Evolutionary conservation across 2,888 invertebrate genomes (phyloP).

Genomic region (Conomelus anceps): DNA sequence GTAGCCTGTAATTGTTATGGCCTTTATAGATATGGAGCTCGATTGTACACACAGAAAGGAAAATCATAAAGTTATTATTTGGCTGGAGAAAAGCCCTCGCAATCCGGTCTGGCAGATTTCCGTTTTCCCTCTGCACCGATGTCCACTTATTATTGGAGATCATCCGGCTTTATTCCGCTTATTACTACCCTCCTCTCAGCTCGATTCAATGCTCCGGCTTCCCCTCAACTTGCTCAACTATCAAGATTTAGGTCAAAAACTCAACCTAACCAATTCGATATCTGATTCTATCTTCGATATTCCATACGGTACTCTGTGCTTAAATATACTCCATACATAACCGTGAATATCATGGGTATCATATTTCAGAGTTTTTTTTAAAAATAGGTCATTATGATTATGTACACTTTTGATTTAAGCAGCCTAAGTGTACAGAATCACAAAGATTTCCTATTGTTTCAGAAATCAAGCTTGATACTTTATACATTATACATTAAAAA

Average conservation of each 20-base stretch:
- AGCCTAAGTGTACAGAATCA: too few species aligned
- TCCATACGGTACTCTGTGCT: too few species aligned
- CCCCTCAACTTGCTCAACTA: not conserved
- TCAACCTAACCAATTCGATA: not conserved
- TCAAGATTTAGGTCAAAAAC: not conserved
- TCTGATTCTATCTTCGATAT: not conserved
- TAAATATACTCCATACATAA: too few species aligned
- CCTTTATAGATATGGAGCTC: not conserved
- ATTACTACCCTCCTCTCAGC: not conserved
- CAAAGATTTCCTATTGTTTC: too few species aligned
- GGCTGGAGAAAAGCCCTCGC: not conserved
- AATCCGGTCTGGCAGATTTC: not conserved
- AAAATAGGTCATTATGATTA: too few species aligned
- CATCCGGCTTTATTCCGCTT: slow-evolving; percentile 6
- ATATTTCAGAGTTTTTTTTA: too few species aligned
- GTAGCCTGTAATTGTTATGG: not conserved
- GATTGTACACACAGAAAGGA: not conserved
- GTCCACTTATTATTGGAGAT: slow-evolving; percentile 2
- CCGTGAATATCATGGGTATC: too few species aligned
- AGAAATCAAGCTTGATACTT: too few species aligned
- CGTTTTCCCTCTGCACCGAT: not conserved
- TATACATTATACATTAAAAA: too few species aligned
- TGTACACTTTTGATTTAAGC: too few species aligned
- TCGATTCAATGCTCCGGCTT: not conserved
- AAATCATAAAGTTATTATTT: not conserved